Conservation (phyloP, 2,797 vertebrate species). For the Alosa sapidissima region DNA sequence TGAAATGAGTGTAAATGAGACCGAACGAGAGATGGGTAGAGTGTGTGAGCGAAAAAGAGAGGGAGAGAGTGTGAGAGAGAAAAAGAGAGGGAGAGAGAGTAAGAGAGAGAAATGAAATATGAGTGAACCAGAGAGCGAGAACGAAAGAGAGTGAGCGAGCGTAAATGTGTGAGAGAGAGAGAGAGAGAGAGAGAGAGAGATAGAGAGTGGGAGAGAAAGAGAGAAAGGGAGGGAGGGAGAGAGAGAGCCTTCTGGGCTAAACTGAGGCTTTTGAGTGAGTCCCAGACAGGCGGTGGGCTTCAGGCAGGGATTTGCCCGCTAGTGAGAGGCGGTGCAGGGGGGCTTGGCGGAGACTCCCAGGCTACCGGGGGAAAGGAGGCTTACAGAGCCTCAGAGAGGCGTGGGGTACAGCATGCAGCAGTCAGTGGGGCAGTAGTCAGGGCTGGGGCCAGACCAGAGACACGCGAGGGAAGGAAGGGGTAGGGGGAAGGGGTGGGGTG, state of each 20-base stretch:
- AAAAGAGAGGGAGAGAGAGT: background rate
- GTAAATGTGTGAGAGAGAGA: background rate
- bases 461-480: background rate
- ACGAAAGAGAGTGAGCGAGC: background rate
- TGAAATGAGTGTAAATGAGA: background rate
- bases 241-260: slow-evolving; percentile 4
- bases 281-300: slow-evolving; percentile 6
- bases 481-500: background rate
- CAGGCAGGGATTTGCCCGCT: background rate
- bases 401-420: background rate
- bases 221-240: background rate
- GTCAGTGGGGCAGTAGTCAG: background rate
- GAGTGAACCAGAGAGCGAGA: background rate
- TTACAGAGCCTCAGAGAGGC: background rate
- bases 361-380: background rate
- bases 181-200: background rate
- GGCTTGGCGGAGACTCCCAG: slow-evolving; percentile 3
- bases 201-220: background rate
- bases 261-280: background rate
- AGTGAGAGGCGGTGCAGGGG: background rate
- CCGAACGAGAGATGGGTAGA: background rate
- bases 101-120: background rate
- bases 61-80: background rate
- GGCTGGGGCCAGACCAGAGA: background rate
- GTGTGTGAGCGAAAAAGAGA: background rate